These are phyloP conservation scores for Ophraella communa DNA, from an alignment of 2,888 invertebrate genomes.

Conservation along the genomic window DNA sequence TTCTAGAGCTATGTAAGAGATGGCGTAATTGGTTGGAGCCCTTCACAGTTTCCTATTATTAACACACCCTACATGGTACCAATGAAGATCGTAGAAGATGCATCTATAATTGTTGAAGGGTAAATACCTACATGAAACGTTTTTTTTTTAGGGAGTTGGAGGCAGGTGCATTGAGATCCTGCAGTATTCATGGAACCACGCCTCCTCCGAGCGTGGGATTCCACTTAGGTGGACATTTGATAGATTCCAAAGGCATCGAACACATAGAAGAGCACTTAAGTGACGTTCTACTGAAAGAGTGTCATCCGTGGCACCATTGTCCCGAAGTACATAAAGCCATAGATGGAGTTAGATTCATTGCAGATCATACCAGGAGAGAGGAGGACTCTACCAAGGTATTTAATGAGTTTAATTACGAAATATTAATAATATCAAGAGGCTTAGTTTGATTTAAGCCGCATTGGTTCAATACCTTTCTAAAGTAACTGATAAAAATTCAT, in stretches of 20 bases:
- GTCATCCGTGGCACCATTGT: slow-evolving; percentile 86
- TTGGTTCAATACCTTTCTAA: too few relatives aligned
- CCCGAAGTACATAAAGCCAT: slow-evolving; percentile 92
- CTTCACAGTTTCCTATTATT: too few relatives aligned
- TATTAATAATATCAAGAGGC: too few relatives aligned
- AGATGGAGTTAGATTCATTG: slow-evolving; percentile 90
- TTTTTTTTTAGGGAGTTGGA: slow-evolving; percentile 61
- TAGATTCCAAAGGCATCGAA: slow-evolving; percentile 39
- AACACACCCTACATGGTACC: too few relatives aligned
- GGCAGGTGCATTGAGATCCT: slow-evolving; percentile 64
- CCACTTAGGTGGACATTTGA: slow-evolving; percentile 57
- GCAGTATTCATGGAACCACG: slow-evolving; percentile 68
- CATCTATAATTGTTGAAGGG: too few relatives aligned
- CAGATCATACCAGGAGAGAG: slow-evolving; percentile 90
- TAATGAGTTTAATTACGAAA: background rate
- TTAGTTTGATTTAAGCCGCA: too few relatives aligned
- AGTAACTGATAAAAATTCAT: too few relatives aligned
- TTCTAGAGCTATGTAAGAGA: too few relatives aligned
- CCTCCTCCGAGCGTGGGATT: slow-evolving; percentile 64
- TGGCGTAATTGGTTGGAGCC: too few relatives aligned
- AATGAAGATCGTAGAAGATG: too few relatives aligned
- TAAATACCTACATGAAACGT: too few relatives aligned
- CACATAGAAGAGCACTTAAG: slow-evolving; percentile 45
- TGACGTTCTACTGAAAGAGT: slow-evolving; percentile 59
- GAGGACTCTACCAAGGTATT: slow-evolving; percentile 88